Base-by-base conservation (phyloP, 2,113 vertebrate species). In the Corydoras maculifer region DNA sequence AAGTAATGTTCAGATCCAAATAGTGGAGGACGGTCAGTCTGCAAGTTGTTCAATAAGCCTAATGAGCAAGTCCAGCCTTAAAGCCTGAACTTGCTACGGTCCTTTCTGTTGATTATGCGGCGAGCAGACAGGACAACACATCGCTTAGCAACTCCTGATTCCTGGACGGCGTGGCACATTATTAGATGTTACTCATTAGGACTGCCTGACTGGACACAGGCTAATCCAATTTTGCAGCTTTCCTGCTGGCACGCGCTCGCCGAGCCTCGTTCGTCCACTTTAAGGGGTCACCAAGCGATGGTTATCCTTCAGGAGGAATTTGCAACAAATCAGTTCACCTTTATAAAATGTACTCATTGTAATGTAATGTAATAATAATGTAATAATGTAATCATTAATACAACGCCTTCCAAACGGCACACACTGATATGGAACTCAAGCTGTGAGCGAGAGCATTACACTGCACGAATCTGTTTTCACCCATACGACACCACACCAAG, bases 141-240 rank as follows among this genome's bases (percentile, higher is more conserved):
- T 69, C 15, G 62, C 74, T 77, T 64, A 75, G 66, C 58, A 65
- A 64, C 70, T 70, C 60, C 64, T 58, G 65, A 69, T 60, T 73
- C 51, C n/a, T 50, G 63, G 64, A 57, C 49, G 57, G 69, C 50
- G 50, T 64, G 54, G 14, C 32, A 29, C 62, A 72, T 78, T 76
- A 78, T 75, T 76, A 76, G 71, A 77, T 80, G 74, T 74, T 48
- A 25, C 18, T 25, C 18, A 78, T 75, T 79, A 75, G 49, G 76
- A 67, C 77, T 70, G 75, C 75, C 75, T 79, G 82, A 82, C 71
- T 62, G 35, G 62, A 82, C 58, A 35, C 77, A 32, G 49, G 71
- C 55, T 66, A 77, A 80, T 74, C 75, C 73, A 79, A 75, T 72
- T 75, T 55, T 14, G 18, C 31, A 30, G 50, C 11, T 32, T 74